Percentiles rank a stretch among this genome's conserved stretches.
Evolutionary conservation across 1,140 invertebrate species (phyloP).

Genomic region (Coelopa frigida): DNA sequence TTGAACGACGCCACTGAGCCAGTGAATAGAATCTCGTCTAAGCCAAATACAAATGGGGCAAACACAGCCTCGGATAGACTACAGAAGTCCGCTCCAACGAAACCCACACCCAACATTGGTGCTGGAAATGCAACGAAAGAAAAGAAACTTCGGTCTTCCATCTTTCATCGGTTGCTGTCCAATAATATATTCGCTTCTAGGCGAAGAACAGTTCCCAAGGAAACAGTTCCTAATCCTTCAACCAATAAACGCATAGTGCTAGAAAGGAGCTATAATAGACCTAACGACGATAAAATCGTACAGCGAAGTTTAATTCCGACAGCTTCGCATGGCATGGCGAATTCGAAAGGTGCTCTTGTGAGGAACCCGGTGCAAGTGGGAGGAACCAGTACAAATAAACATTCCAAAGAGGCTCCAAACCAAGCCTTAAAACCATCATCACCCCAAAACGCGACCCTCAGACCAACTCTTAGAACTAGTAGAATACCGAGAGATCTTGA

Average conservation of each 20-base stretch:
- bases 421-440: too few species aligned
- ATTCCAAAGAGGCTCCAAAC: slow-evolving; percentile 3
- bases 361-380: slow-evolving; percentile 16
- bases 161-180: slow-evolving; percentile 32
- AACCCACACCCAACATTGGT: neutral
- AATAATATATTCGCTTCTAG: slow-evolving; percentile 31
- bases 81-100: too few species aligned
- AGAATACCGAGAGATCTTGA: too few species aligned
- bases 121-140: neutral
- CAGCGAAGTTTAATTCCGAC: slow-evolving; percentile 9
- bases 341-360: slow-evolving; percentile 14
- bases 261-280: slow-evolving; percentile 3
- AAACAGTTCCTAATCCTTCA: slow-evolving; percentile 14
- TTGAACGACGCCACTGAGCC: slow-evolving; percentile 14
- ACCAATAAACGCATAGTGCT: slow-evolving; percentile 6
- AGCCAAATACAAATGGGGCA: slow-evolving; percentile 17
- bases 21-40: too few species aligned
- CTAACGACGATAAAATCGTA: slow-evolving; percentile 10
- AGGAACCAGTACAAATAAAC: slow-evolving; percentile 10
- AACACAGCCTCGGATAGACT: neutral
- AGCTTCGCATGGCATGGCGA: slow-evolving; percentile 9
- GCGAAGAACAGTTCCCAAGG: slow-evolving; percentile 31
- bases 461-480: too few species aligned
- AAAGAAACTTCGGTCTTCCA: slow-evolving; percentile 18
- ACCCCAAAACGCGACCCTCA: too few species aligned